Evolutionary conservation across 1,140 invertebrate species (phyloP).

Genomic region (Musca domestica): DNA sequence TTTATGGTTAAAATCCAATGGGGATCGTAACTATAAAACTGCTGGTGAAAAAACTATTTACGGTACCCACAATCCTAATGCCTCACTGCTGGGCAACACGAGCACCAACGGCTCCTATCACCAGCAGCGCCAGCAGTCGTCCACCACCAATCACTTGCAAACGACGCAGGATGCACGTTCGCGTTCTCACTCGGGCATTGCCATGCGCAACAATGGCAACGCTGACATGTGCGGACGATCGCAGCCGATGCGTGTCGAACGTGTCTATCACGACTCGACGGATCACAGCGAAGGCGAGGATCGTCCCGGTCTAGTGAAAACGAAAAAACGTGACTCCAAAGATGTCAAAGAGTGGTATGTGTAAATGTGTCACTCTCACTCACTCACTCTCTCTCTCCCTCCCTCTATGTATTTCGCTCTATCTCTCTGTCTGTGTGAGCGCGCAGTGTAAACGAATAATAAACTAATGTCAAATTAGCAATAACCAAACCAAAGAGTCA

Average conservation of each 20-base stretch:
- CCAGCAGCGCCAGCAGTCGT: conserved; percentile 50
- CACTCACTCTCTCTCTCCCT: too few species aligned
- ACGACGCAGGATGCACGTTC: conserved; percentile 13
- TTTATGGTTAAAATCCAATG: conserved; percentile 78
- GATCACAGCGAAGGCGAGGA: conserved; percentile 40
- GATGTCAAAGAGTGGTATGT: conserved; percentile 95
- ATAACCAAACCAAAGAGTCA: conserved; percentile 25
- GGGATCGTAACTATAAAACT: conserved; percentile 86
- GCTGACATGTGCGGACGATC: conserved; percentile 43
- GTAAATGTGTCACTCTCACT: conserved; percentile 32
- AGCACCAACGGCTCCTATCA: conserved; percentile 54
- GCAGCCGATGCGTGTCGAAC: conserved; percentile 37
- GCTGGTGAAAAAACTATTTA: conserved; percentile 77
- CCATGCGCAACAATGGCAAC: conserved; percentile 39
- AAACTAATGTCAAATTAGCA: conserved; percentile 42
- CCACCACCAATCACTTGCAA: neutral
- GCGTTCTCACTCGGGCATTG: conserved; percentile 24
- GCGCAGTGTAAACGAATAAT: conserved; percentile 1
- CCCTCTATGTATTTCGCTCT: neutral
- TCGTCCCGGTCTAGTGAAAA: conserved; percentile 56
- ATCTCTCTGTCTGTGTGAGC: neutral
- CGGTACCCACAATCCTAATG: conserved; percentile 72
- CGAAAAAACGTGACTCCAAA: conserved; percentile 77
- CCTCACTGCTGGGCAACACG: conserved; percentile 64
- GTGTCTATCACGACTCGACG: conserved; percentile 11